These are phyloP conservation scores for Passer domesticus DNA, from an alignment of 2,113 vertebrate species.

Conservation along the genomic window DNA sequence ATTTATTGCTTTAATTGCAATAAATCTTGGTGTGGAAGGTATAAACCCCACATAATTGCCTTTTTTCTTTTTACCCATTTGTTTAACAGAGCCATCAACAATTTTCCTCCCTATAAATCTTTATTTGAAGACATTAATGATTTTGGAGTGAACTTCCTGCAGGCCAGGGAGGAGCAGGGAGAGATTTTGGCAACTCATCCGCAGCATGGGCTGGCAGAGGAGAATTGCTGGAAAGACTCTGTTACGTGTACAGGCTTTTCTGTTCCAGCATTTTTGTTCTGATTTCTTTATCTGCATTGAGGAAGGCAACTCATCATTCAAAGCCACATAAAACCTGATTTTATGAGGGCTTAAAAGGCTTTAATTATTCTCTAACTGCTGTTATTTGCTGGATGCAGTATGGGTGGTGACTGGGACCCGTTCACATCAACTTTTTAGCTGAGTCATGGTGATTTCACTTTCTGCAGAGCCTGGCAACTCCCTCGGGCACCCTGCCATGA, in stretches of 20 bases:
- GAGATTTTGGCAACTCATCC: background rate
- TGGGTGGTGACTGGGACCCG: background rate
- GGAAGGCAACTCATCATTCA: background rate
- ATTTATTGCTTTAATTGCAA: background rate
- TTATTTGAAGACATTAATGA: background rate
- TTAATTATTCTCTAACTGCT: background rate
- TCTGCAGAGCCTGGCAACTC: background rate
- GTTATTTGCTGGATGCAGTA: fast-evolving
- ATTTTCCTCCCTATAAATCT: background rate
- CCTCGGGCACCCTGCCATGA: fast-evolving
- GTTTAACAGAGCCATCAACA: background rate
- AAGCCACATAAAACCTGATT: background rate
- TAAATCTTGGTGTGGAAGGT: background rate
- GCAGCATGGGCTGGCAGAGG: background rate
- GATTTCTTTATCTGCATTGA: background rate
- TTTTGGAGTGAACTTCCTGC: background rate
- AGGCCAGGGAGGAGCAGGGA: background rate
- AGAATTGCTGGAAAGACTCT: background rate
- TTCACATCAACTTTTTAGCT: background rate
- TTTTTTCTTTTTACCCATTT: background rate
- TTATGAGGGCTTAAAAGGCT: background rate
- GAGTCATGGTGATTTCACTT: background rate
- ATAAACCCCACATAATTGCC: background rate
- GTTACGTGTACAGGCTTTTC: background rate
- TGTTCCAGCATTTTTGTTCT: background rate